phyloP scores from a whole-genome alignment of 2,888 invertebrate species.

The Molanna angustata region DNA sequence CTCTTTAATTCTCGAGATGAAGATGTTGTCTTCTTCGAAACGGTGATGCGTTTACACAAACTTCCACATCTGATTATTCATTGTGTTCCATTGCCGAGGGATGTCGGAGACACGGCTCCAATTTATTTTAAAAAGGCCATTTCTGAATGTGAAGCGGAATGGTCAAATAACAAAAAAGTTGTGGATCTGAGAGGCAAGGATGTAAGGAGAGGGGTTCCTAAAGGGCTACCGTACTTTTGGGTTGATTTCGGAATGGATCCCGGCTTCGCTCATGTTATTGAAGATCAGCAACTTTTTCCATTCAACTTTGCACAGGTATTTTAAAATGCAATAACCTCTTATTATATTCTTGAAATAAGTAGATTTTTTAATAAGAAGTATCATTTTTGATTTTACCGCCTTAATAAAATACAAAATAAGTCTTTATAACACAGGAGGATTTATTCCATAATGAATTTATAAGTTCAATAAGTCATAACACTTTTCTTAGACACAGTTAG shows the following conservation, averaged over 20 bases:
- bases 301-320: conserved; percentile 87
- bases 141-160: conserved; percentile 91
- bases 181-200: conserved; percentile 60
- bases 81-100: conserved; percentile 82
- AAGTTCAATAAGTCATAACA: not conserved
- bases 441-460: conserved; percentile 2
- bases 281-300: conserved; percentile 86
- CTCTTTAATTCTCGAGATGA: conserved; percentile 72
- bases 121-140: conserved; percentile 99
- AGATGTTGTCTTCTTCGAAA: conserved; percentile 90
- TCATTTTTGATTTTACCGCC: too few species aligned
- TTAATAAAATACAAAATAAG: too few species aligned
- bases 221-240: conserved; percentile 92
- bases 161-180: conserved; percentile 91
- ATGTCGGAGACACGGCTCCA: conserved; percentile 84
- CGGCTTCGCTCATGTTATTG: conserved; percentile 96
- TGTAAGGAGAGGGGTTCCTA: conserved; percentile 81
- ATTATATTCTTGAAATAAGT: too few species aligned
- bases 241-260: conserved; percentile 89
- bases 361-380: too few species aligned
- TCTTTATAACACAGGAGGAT: too few species aligned
- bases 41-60: conserved; percentile 68
- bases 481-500: not conserved
- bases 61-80: conserved; percentile 85
- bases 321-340: too few species aligned